Evolutionary conservation across 2,797 vertebrate genomes (phyloP), one percentile per base, ranked within the genome.

Genomic region (Hydrolagus colliei): DNA sequence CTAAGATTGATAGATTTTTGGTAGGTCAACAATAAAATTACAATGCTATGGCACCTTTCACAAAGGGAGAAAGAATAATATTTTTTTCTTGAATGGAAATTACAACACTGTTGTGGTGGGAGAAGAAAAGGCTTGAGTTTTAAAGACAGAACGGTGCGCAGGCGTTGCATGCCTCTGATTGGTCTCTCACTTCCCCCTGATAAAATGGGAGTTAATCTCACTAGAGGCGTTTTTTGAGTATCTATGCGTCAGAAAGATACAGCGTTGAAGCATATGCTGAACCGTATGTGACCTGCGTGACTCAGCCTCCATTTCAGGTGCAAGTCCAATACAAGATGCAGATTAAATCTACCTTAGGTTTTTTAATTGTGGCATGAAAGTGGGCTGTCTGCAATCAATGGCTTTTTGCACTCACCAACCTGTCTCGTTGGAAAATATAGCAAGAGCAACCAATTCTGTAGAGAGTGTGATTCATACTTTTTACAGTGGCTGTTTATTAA

Each of bases 371-470:
- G 18, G 59, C 9, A 59, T 1, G 61, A 77, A 41, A 77, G 20
- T 20, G 18, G 16, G 20, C 75, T 59, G 52, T 16, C 11, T 77
- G 52, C 75, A 52, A 77, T 61, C 75, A 77, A 77, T 77, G n/a
- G 75, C 11, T 77, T 71, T 77, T 41, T 77, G 18, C 14, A 61
- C 61, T 77, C 18, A n/a, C n/a, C 41, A 77, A 59, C 16, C 75
- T 77, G 75, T 77, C 75, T 59, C n/a, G 9, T 52, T 61, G 52
- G 75, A 77, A 77, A 76, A 76, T 76, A 59, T 16, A 76, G 74
- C 41, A 76, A 77, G 18, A 11, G 61, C 75, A 77, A 77, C n/a
- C 75, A 77, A 77, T 77, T 77, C 75, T 20, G n/a, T 11, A n/a
- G 52, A 77, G 52, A 59, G 16, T 20, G 35, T 76, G 74, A 76